Evolutionary conservation across 2,888 invertebrate species (phyloP).

Genomic region (Ellobium chinense): DNA sequence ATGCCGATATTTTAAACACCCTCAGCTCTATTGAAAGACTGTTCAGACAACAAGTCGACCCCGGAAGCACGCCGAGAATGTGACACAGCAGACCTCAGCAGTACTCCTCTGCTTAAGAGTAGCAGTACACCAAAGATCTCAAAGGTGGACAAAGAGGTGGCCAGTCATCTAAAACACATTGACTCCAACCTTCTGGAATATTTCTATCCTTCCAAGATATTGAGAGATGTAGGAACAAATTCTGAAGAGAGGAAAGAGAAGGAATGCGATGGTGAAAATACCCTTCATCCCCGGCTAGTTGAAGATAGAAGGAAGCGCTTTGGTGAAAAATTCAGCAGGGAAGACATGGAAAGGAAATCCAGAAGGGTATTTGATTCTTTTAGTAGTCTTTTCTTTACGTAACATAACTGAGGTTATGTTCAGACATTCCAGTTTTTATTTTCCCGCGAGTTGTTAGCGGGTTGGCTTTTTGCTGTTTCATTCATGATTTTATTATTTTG

Average conservation of each 20-base stretch:
- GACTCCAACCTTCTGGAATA: not conserved
- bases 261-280: not conserved
- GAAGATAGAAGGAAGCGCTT: not conserved
- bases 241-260: not conserved
- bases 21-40: no score
- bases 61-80: not conserved
- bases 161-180: not conserved
- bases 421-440: no score
- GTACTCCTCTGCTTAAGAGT: not conserved
- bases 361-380: not conserved
- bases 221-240: not conserved
- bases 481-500: no score
- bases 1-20: no score
- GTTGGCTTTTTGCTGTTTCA: no score
- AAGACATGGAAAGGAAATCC: not conserved
- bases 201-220: not conserved
- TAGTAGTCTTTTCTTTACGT: no score
- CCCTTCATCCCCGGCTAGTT: not conserved
- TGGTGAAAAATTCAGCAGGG: not conserved
- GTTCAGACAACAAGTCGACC: not conserved
- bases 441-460: no score
- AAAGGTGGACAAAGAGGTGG: not conserved
- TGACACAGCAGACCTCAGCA: not conserved
- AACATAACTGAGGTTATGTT: no score
- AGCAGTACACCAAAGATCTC: conserved; percentile 8